A percentile compares a stretch with the other conserved stretches of the same genome.
Conservation (phyloP, 2,113 vertebrate genomes). For the Diphyllodes magnificus region DNA sequence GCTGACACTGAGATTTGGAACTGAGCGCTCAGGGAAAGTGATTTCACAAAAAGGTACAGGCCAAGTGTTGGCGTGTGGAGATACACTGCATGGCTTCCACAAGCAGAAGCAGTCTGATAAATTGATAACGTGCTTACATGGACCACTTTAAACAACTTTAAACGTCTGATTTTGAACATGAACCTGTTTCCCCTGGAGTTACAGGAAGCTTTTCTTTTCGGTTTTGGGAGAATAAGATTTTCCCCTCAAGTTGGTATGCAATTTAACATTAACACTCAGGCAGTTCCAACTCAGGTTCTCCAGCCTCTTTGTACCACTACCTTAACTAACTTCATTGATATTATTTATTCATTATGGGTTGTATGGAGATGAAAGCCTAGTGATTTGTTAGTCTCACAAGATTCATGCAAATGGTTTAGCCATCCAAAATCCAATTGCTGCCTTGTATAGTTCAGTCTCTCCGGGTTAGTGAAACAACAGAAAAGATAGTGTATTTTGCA, state of each 20-base stretch:
- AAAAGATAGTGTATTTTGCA: neutral
- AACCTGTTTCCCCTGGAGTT: neutral
- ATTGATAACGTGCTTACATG: fast-evolving
- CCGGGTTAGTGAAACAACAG: neutral
- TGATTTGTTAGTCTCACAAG: neutral
- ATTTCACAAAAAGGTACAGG: neutral
- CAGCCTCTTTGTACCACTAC: neutral
- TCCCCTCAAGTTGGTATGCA: neutral
- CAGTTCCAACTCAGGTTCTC: neutral
- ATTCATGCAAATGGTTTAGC: neutral
- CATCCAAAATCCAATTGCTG: neutral
- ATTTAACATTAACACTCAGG: neutral
- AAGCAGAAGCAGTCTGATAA: neutral
- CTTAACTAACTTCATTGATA: neutral
- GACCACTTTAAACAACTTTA: neutral
- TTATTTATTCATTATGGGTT: neutral
- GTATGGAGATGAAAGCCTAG: neutral
- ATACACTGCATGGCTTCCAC: neutral
- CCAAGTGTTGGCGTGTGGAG: neutral
- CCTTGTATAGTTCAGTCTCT: neutral
- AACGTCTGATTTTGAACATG: neutral
- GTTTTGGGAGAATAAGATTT: neutral
- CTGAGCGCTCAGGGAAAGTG: neutral
- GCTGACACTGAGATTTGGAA: neutral
- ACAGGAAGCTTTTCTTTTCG: neutral